Base-by-base conservation (phyloP, 2,113 vertebrate species). In the Panthera tigris region DNA sequence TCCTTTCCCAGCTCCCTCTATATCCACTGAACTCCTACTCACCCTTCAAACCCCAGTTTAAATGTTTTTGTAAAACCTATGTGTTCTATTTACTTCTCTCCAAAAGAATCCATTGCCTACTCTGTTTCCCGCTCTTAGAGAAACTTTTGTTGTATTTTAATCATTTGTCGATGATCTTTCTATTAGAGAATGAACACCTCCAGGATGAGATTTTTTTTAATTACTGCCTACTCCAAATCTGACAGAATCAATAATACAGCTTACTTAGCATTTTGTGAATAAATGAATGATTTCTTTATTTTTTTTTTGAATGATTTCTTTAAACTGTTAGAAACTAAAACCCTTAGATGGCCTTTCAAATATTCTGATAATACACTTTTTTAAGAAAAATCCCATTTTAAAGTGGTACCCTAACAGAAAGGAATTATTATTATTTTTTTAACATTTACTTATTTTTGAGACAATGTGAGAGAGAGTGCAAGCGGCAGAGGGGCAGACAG, bases 301-400 rank as follows among this genome's bases (percentile, higher is more conserved):
- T n/a, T n/a, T n/a, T n/a, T n/a, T n/a, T n/a, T 91, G 21, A 63
- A 71, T 79, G 2, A 93, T 84, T 76, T 74, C 79, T 84, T 50
- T 74, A 80, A 94, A 94, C 27, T 63, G 79, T 92, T 76, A 91
- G 21, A 95, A 97, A 92, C 33, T 52, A 79, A 91, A 94, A 91
- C 81, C 41, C 84, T 79, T 48, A 65, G 7, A n/a, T 39, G 14
- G 33, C 14, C 84, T 91, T 84, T 81, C 48, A 73, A 80, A 50
- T 81, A 95, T 73, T 96, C 50, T 71, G 48, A 81, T 48, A 74
- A 79, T 48, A 82, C 14, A 68, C 21, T 73, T 21, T n/a, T 65
- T 85, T 36, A 91, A 89, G 31, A 76, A 61, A 7, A 88, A 23
- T 39, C 18, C 18, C 52, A 66, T 91, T 14, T 79, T 55, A 74